These are phyloP conservation scores for Phylloscopus trochilus DNA, from an alignment of 2,113 vertebrate genomes.

Conservation along the genomic window DNA sequence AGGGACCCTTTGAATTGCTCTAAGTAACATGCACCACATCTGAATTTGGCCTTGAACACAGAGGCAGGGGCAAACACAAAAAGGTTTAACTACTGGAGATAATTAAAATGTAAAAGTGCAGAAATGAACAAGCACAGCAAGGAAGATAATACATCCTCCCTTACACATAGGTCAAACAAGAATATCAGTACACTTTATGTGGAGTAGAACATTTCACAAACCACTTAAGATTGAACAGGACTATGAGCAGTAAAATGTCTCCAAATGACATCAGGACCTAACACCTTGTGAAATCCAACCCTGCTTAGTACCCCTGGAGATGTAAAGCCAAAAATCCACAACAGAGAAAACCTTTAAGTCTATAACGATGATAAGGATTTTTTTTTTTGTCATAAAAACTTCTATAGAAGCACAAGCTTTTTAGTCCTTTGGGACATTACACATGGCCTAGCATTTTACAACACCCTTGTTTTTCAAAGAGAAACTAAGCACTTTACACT, in stretches of 20 bases:
- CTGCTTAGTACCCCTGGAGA: neutral
- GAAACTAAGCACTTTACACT: neutral
- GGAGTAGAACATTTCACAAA: slow-evolving; percentile 19
- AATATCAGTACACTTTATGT: neutral
- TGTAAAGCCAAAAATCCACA: neutral
- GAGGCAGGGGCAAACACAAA: neutral
- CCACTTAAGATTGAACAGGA: neutral
- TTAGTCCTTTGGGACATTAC: neutral
- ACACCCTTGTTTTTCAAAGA: neutral
- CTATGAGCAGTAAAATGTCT: neutral
- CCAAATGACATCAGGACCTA: neutral
- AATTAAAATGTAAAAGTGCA: neutral
- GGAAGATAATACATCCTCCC: neutral
- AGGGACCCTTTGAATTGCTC: neutral
- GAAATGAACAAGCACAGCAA: neutral
- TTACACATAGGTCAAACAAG: neutral
- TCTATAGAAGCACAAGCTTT: neutral
- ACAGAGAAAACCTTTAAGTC: neutral
- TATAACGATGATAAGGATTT: neutral
- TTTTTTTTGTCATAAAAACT: neutral
- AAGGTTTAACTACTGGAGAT: neutral
- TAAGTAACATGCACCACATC: neutral
- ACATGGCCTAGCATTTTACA: neutral
- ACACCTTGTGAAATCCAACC: neutral
- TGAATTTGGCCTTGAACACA: slow-evolving; percentile 27